Base-by-base conservation (phyloP, 2,113 vertebrate genomes). In the Carassius carassius region DNA sequence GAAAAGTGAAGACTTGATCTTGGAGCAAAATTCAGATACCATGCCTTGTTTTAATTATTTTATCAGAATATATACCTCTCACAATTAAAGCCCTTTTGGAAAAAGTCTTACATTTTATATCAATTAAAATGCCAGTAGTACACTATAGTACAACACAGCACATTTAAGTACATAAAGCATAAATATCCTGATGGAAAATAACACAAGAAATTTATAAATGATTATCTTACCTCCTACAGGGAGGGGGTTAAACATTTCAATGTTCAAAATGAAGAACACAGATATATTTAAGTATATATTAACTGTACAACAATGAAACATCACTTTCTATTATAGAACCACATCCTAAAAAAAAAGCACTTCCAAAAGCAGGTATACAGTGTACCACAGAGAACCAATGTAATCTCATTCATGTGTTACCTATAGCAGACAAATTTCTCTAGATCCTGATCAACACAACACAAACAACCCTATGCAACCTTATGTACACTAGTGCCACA, bases 361-460 rank as follows among this genome's bases (percentile, higher is more conserved):
- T 51, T 77, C 19, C 13, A 76, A 56, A 1, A 58, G 9, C 5
- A 56, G 11, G 29, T n/a, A n/a, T 54, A 51, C 25, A 32, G 1
- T 37, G 17, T 73, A 14, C 70, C 41, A 47, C 32, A 23, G 6
- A 73, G 21, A 9, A 41, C 58, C 77, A 79, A 16, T 44, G 6
- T 79, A 63, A 25, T 25, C 56, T 11, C 35, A 44, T 63, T 63
- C n/a, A 79, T 63, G 35, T 62, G 77, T 47, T 63, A 63, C 16
- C 58, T 37, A 44, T 5, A 62, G 17, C 35, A 41, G 76, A n/a
- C 19, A 76, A 14, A 78, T 78, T 10, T 63, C 21, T 63, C 56
- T 41, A 74, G 47, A 23, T 74, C 12, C 47, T 47, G 21, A 17
- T 65, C 60, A 80, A 47, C 58, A 79, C n/a, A 16, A 41, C 6